Base-by-base conservation (phyloP, 2,113 vertebrate species). In the Xiphophorus hellerii region DNA sequence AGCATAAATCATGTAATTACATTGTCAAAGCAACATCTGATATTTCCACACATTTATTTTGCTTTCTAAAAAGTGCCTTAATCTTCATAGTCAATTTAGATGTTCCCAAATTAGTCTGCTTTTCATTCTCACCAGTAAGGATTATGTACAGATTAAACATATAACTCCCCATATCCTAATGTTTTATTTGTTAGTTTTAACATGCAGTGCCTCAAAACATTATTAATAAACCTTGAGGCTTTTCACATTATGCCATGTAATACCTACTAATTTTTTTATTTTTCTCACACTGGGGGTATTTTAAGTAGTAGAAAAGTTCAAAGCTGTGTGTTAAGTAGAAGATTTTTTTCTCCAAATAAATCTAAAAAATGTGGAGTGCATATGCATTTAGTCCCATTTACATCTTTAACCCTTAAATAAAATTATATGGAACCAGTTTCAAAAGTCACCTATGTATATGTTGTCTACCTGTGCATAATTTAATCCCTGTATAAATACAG, bases 1-100 rank as follows among this genome's bases (percentile, higher is more conserved):
- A 48, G 76, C 84, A 93, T 94, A 91, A 93, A 92, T 93, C 91
- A 93, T 81, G 69, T 90, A 89, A 90, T 93, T 93, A 91, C 7
- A 51, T 83, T 90, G 89, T 89, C 86, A 89, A 87, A 88, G 84
- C 81, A 80, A 73, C 83, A 84, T 85, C 80, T 87, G 78, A 90
- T 83, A 80, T 84, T 80, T 90, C 42, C 75, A 68, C 48, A 69
- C 48, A 73, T 61, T 74, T 73, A 78, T 68, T 88, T 87, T 83
- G 78, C 73, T 39, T 79, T 65, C 29, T 71, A 67, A 76, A 64
- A 80, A 71, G 67, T 42, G 62, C 65, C 84, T 83, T 84, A 30
- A 71, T 85, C 76, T 66, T 78, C 71, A 81, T 62, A 69, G 67
- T 77, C 60, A 39, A 54, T 64, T 87, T 82, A 61, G 67, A 84